These are phyloP conservation scores for Cyrtorhinus lividipennis DNA, from an alignment of 1,140 invertebrate species.

Conservation along the genomic window DNA sequence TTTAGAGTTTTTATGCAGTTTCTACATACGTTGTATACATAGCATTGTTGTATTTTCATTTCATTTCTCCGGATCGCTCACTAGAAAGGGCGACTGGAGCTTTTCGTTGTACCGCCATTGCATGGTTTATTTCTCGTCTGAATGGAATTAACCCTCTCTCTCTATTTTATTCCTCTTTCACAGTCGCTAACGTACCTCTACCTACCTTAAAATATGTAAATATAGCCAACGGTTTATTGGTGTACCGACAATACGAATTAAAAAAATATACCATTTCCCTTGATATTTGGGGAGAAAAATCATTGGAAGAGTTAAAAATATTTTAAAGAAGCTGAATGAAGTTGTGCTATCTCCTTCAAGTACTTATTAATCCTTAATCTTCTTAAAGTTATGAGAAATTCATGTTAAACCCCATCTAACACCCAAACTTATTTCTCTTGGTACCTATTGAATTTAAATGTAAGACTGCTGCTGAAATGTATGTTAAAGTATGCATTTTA, in stretches of 20 bases:
- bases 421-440: not conserved
- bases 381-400: not conserved
- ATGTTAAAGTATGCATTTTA: not conserved
- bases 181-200: not conserved
- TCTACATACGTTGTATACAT: too few species aligned
- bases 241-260: constrained; percentile 8
- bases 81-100: not conserved
- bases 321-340: constrained; percentile 9
- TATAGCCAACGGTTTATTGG: not conserved
- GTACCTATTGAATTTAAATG: not conserved
- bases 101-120: too few species aligned
- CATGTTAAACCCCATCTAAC: not conserved
- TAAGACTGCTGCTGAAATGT: not conserved
- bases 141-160: not conserved
- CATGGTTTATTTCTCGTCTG: not conserved
- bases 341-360: not conserved
- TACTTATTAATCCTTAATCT: not conserved
- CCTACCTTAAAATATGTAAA: not conserved
- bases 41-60: not conserved
- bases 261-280: too few species aligned
- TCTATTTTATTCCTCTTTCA: not conserved
- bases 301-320: not conserved
- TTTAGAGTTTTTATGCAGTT: not conserved
- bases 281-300: not conserved
- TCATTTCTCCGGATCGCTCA: not conserved